Evolutionary conservation across 2,888 invertebrate species (phyloP), one percentile per base, ranked within the genome.

Genomic region (Standfussiana lucernea): DNA sequence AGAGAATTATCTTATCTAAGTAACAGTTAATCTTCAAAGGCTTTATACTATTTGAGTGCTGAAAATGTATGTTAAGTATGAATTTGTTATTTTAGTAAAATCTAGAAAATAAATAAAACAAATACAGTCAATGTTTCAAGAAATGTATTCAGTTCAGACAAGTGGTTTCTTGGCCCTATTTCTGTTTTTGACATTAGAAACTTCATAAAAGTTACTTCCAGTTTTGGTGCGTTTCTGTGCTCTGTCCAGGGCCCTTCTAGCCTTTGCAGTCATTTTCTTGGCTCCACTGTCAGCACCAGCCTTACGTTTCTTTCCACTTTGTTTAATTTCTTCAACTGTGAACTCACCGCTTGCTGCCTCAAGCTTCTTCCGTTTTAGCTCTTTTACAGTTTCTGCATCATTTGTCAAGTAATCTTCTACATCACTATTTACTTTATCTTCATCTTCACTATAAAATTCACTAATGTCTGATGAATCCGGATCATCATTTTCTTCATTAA

Each of bases 151-250:
- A 74, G 82, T 77, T 88, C 85, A 92, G n/a, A 82, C 74, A 85
- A 89, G 88, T 88, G 94, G 97, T 89, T 97, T 98, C 92, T 98
- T 98, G 92, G 97, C 97, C 84, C 98, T 97, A 95, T 98, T 98
- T 87, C 98, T 97, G 94, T 99, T 99, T 93, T 99, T 99, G 72
- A 99, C 99, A 97, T 99, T 99, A 18, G 98, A 97, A 47, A 98
- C 97, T 97, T 98, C 98, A 94, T 99, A 99, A 93, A 99, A 99
- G 95, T 99, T 98, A 93, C 98, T 98, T 88, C 99, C 99, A 79
- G 98, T 97, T 92, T 98, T 99, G 92, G 98, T 98, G 21, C 98
- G 97, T 87, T 98, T 98, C 85, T 97, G 97, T 21, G 98, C 97
- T 86, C 99, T 97, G 82, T 98, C 98, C 5, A 97, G 86, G 0